These are phyloP conservation scores for Zaprionus nigranus DNA, from an alignment of 1,140 invertebrate species.

Conservation along the genomic window DNA sequence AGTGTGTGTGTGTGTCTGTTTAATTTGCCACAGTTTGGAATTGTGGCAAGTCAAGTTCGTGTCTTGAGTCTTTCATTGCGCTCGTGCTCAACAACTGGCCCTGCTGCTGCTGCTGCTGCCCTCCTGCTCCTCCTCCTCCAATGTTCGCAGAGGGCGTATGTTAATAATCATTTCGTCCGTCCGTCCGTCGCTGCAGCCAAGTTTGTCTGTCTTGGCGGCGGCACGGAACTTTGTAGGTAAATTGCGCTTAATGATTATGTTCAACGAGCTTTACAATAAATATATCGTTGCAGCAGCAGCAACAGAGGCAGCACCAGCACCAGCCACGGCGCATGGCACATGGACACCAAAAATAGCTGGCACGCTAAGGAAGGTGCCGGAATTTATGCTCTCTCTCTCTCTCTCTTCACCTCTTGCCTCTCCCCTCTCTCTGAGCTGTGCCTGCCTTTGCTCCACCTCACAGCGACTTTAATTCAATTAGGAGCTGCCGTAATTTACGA, in stretches of 20 bases:
- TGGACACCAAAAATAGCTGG: conserved; percentile 54
- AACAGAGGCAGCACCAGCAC: background rate
- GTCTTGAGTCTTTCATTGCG: conserved; percentile 77
- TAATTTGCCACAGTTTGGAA: conserved; percentile 77
- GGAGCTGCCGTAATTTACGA: conserved; percentile 71
- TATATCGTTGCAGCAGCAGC: conserved; percentile 36
- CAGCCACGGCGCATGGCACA: conserved; percentile 10
- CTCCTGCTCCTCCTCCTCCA: conserved; percentile 10
- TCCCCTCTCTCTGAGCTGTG: background rate
- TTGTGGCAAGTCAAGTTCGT: conserved; percentile 82
- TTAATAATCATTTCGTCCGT: conserved; percentile 76
- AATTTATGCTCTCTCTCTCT: conserved; percentile 53
- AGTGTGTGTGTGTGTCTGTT: conserved; percentile 38
- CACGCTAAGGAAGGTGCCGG: conserved; percentile 55
- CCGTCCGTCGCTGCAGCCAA: background rate
- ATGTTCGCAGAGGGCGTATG: conserved; percentile 61
- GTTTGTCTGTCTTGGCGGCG: conserved; percentile 46
- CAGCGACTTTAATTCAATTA: conserved; percentile 77
- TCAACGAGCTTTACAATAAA: conserved; percentile 75
- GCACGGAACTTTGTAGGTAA: conserved; percentile 81
- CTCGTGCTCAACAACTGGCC: conserved; percentile 70
- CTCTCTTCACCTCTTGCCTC: conserved; percentile 30
- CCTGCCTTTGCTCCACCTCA: conserved; percentile 35
- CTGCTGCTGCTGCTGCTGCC: conserved; percentile 16
- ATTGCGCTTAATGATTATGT: conserved; percentile 83